Base-by-base conservation (phyloP, 1,140 invertebrate species). In the Frieseomelitta varia region DNA sequence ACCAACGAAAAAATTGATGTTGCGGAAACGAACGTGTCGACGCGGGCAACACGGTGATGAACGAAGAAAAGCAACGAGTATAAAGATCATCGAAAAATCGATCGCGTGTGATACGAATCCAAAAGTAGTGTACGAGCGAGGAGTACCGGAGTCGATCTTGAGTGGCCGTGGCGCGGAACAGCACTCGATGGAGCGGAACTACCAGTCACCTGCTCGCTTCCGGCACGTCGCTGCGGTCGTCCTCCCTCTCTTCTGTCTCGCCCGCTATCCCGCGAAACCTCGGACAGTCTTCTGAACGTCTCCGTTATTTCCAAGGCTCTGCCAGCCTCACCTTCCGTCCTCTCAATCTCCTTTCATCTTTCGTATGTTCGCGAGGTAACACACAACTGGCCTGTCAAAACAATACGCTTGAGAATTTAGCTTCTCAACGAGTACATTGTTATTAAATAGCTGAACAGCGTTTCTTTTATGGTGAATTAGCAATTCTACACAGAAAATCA, bases 181-280 rank as follows among this genome's bases (percentile, higher is more conserved):
- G 93, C 85, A 90, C 88, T 93, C 94, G 93, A 95, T 95, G 90
- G 93, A 94, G 94, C 93, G 93, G 94, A 95, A 95, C 94, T 94
- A 93, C 94, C 92, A 93, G 93, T 94, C 94, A 94, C 94, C 94
- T 95, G 94, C 92, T 94, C 92, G 92, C 93, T 94, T 95, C 94
- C 94, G 94, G 94, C 94, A 94, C 92, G 91, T 91, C 85, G 86
- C 89, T 90, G 88, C 88, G 90, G 87, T 89, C 81, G 85, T 90
- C 73, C 79, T 91, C 88, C 78, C 85, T 68, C 85, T 63, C 69
- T 58, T 53, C 88, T 34, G 27, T 73, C 79, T 27, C 58, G 55
- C 21, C 14, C 74, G 30, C 80, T 81, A 77, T 89, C 90, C 86
- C 85, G 81, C 84, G 86, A 88, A 84, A 79, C 87, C 83, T 76